phyloP scores from a whole-genome alignment of 2,797 vertebrate species.

The Chelonia mydas region DNA sequence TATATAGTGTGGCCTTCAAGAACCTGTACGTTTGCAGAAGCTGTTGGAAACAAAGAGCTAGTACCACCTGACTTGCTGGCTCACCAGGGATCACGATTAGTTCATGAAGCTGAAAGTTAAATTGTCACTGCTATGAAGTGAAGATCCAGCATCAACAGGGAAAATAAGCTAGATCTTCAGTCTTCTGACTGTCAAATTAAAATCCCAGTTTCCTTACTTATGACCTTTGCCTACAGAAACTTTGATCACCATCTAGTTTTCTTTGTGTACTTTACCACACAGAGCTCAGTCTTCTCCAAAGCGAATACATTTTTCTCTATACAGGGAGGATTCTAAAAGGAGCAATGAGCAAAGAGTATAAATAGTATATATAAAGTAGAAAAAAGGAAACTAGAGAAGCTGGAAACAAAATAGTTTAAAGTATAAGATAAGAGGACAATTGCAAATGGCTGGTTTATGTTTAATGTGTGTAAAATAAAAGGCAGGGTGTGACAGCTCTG shows the following conservation, averaged over 20 bases:
- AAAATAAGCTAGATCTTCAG: background rate
- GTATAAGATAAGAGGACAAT: background rate
- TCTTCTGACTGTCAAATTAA: background rate
- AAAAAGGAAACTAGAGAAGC: background rate
- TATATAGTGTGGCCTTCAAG: background rate
- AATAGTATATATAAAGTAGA: background rate
- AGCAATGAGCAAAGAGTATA: background rate
- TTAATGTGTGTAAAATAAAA: background rate
- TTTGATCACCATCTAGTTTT: background rate
- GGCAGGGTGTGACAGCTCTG: background rate
- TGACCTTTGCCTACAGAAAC: background rate
- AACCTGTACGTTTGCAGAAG: background rate
- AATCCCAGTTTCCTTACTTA: background rate
- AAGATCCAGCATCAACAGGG: background rate
- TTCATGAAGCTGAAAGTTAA: background rate
- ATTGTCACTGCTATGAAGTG: background rate
- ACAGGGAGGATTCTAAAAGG: background rate
- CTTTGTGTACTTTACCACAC: background rate
- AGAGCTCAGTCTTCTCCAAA: background rate
- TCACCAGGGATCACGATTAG: background rate
- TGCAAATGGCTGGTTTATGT: background rate
- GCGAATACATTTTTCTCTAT: background rate
- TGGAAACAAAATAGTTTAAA: background rate
- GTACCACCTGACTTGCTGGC: accelerated
- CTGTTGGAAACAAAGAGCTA: background rate